Evolutionary conservation across 2,113 vertebrate genomes (phyloP), one percentile per base, ranked within the genome.

Genomic region (Aviceda subcristata): DNA sequence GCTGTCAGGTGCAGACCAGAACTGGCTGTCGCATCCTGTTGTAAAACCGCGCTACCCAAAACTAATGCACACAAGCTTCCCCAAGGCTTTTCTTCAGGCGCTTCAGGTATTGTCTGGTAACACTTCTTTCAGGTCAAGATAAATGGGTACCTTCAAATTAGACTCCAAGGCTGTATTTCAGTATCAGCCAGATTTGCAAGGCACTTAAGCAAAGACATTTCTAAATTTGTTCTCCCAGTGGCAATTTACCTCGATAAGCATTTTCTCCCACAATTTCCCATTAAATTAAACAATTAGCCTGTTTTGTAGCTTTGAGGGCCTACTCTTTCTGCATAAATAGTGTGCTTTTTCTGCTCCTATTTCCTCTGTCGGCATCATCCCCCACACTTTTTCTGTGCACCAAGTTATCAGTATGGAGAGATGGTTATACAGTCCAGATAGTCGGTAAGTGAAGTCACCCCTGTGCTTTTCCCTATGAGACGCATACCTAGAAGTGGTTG

Each of bases 221-320:
- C 63, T 60, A 26, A 83, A 69, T 90, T 88, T 83, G 27, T 92
- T 73, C 71, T 86, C 67, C 86, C 57, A 30, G 36, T 69, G 67
- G 75, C 71, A 88, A 86, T 94, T 94, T 93, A 95, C 66, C 57
- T 79, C 84, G 64, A 21, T 72, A 96, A 76, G 36, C 7, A 5
- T 79, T 95, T 93, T 91, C 69, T 90, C 83, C 80, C 59, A 91
- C 78, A 84, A 36, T 74, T 94, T 92, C 36, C 53, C 41, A 79
- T 69, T 89, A 91, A 75, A 94, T 89, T 91, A 90, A 96, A 91
- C 84, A 92, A 89, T 94, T 81, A 79, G 53, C 34, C 59, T 72
- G 15, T 51, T 94, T 75, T 55, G 20, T 88, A 78, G 76, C 88
- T 92, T 79, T 87, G 91, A 89, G 86, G 77, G n/a, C 18, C 57